Evolutionary conservation across 92 coral and sea anemone genomes (phyloP).

Genomic region (Plumapathes pennacea): DNA sequence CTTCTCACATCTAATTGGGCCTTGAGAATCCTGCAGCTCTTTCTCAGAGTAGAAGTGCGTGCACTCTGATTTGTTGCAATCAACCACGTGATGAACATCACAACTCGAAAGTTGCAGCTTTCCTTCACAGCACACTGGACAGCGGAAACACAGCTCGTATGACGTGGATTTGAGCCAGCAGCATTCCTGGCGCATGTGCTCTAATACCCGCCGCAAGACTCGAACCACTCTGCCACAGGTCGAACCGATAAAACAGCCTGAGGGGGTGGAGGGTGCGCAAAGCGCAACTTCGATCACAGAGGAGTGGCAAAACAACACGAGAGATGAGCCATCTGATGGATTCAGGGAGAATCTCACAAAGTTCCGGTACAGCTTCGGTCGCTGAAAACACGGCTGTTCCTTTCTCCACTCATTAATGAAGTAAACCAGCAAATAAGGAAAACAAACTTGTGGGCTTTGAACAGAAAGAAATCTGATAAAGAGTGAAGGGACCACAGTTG

Average conservation of each 20-base stretch:
- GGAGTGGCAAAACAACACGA: slow-evolving; percentile 15
- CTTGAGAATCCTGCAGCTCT: not conserved
- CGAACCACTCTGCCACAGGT: no score
- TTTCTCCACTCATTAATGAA: slow-evolving; percentile 31
- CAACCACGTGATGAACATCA: no score
- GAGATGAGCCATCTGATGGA: slow-evolving; percentile 18
- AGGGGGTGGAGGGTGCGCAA: no score
- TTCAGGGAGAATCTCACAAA: slow-evolving; percentile 31
- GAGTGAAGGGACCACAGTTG: slow-evolving; percentile 28
- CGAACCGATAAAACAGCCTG: no score
- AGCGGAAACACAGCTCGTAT: slow-evolving; percentile 18
- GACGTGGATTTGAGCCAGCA: slow-evolving; percentile 31
- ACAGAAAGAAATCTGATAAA: slow-evolving; percentile 30
- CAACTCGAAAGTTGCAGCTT: no score
- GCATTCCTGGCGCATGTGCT: slow-evolving; percentile 36
- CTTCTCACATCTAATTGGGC: not conserved
- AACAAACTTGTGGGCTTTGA: slow-evolving; percentile 34
- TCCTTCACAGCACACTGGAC: slow-evolving; percentile 44
- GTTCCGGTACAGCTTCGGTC: slow-evolving; percentile 26
- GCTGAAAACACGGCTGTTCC: slow-evolving; percentile 1
- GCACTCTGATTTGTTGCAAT: slow-evolving; percentile 23
- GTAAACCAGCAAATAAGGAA: slow-evolving; percentile 39
- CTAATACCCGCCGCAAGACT: slow-evolving; percentile 19
- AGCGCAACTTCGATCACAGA: slow-evolving; percentile 15
- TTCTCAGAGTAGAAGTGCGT: slow-evolving; percentile 32